phyloP scores from a whole-genome alignment of 1,140 invertebrate genomes.

The Papilio helenus region DNA sequence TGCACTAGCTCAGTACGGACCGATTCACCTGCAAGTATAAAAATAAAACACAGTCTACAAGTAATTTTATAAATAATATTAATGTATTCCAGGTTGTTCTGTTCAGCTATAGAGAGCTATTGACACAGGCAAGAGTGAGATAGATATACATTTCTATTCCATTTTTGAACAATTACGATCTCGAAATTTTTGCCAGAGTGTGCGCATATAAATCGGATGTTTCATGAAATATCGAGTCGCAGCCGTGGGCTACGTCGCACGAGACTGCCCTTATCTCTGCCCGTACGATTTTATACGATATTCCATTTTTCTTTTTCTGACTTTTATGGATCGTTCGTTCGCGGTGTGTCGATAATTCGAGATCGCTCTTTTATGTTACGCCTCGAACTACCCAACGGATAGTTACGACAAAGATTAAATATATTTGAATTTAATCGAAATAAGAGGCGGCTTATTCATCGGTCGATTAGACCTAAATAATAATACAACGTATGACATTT shows the following conservation, averaged over 20 bases:
- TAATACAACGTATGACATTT: constrained; percentile 9
- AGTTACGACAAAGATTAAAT: not conserved
- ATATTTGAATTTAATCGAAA: not conserved
- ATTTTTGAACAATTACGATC: constrained; percentile 67
- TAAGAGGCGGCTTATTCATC: not conserved
- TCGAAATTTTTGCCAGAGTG: constrained; percentile 70
- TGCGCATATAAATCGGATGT: constrained; percentile 78
- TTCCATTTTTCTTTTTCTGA: constrained; percentile 77
- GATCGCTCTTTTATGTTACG: constrained; percentile 69
- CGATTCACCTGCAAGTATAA: not conserved
- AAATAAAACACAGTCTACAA: not conserved
- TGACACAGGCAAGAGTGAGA: constrained; percentile 16
- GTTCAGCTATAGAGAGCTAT: not conserved
- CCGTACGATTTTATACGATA: constrained; percentile 80
- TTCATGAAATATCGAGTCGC: constrained; percentile 78
- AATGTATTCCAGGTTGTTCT: not conserved
- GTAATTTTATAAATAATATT: not conserved
- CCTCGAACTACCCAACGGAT: constrained; percentile 48
- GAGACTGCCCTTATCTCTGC: constrained; percentile 72
- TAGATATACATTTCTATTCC: constrained; percentile 47
- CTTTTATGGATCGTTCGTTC: constrained; percentile 78
- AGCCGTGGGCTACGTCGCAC: constrained; percentile 74
- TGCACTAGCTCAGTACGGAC: too few relatives aligned
- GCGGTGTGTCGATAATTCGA: constrained; percentile 77
- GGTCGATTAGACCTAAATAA: constrained; percentile 20